These are phyloP conservation scores for Tipula helvola DNA, from an alignment of 2,888 invertebrate species.

Conservation along the genomic window DNA sequence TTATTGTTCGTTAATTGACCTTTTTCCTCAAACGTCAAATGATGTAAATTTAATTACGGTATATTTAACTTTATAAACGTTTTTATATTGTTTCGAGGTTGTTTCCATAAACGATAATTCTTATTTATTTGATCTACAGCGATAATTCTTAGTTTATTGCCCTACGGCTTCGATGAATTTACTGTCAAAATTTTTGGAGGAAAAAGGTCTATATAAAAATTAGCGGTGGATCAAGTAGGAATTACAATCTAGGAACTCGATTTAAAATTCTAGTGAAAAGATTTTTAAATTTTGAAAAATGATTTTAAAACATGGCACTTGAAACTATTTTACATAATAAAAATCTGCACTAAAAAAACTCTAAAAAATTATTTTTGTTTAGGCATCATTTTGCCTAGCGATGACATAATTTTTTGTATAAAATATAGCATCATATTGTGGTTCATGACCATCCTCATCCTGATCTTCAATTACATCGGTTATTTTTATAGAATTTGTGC, in stretches of 20 bases:
- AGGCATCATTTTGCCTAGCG: constrained; percentile 12
- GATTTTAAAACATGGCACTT: neutral
- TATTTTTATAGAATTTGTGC: constrained; percentile 10
- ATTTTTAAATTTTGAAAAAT: neutral
- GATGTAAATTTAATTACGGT: too few relatives aligned
- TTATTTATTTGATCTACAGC: too few relatives aligned
- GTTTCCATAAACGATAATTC: too few relatives aligned
- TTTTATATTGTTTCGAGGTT: too few relatives aligned
- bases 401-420: constrained; percentile 15
- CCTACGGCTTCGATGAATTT: too few relatives aligned
- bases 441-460: constrained; percentile 12
- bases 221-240: neutral
- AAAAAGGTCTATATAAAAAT: too few relatives aligned
- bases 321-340: neutral
- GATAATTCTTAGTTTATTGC: too few relatives aligned
- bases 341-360: neutral
- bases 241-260: neutral
- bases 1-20: too few relatives aligned
- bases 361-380: neutral
- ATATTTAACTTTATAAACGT: too few relatives aligned
- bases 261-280: neutral
- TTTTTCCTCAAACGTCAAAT: too few relatives aligned
- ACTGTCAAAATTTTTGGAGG: too few relatives aligned
- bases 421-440: constrained; percentile 16
- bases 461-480: constrained; percentile 14